These are phyloP conservation scores for Lepus oiostolus DNA, from an alignment of 2,797 vertebrate species.

Conservation along the genomic window DNA sequence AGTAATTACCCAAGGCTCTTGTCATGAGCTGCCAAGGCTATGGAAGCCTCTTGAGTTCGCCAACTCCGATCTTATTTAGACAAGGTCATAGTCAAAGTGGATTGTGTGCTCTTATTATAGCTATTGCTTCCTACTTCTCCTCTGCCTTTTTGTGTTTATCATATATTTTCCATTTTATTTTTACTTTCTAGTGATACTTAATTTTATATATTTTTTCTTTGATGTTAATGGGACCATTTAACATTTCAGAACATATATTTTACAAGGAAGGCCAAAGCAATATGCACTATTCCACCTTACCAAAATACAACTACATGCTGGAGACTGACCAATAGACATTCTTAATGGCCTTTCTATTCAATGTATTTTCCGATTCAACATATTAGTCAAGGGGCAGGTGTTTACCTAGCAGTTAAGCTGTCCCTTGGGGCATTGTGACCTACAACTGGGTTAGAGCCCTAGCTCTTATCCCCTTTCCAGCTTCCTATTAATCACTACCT, in stretches of 20 bases:
- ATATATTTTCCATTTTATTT: neutral
- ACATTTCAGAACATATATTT: neutral
- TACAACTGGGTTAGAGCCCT: too few species aligned
- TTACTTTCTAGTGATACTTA: neutral
- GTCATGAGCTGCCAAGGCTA: too few species aligned
- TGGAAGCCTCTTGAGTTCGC: too few species aligned
- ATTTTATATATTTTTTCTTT: slow-evolving; percentile 28
- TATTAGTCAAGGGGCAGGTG: neutral
- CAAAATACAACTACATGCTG: neutral
- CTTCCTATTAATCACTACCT: too few species aligned
- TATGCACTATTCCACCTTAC: neutral
- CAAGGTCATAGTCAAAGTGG: too few species aligned
- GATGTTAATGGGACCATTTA: neutral
- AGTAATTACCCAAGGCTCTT: too few species aligned
- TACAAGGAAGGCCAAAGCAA: neutral
- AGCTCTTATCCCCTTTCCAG: too few species aligned
- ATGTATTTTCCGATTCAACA: neutral
- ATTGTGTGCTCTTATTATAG: neutral
- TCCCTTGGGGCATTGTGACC: too few species aligned
- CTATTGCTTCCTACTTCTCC: neutral
- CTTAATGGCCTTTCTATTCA: neutral
- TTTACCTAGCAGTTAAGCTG: too few species aligned
- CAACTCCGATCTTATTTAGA: too few species aligned
- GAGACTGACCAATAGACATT: neutral
- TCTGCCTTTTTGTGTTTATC: neutral